Conservation (phyloP, 2,113 vertebrate genomes). For the Tretioscincus oriximinensis region DNA sequence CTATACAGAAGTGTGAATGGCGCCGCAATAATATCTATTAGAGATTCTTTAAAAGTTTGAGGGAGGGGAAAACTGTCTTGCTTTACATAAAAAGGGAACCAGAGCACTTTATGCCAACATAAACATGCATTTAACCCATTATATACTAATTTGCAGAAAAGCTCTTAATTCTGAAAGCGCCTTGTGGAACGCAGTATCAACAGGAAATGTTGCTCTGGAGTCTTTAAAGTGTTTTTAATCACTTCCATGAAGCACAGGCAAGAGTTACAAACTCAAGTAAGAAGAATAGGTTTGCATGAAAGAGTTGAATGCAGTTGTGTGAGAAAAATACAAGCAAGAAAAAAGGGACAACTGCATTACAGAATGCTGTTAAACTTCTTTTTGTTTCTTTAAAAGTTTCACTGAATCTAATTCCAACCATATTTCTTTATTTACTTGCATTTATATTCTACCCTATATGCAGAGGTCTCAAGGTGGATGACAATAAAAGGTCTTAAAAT, state of each 20-base stretch:
- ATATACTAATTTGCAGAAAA: conserved; percentile 78
- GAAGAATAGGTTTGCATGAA: conserved; percentile 60
- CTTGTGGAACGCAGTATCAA: conserved; percentile 37
- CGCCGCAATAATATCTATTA: conserved; percentile 76
- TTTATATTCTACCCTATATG: too few species aligned
- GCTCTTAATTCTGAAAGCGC: conserved; percentile 70
- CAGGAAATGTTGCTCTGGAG: conserved; percentile 76
- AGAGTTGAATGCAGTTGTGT: conserved; percentile 53
- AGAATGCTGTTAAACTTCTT: rapidly evolving
- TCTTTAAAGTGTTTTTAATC: conserved; percentile 75
- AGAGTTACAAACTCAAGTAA: conserved; percentile 61
- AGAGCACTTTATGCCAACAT: conserved; percentile 72
- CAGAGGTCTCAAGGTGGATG: too few species aligned
- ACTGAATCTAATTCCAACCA: background rate
- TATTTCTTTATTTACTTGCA: background rate
- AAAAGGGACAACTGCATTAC: background rate
- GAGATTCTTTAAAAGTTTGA: conserved; percentile 74
- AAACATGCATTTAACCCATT: conserved; percentile 82
- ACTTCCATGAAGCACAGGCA: conserved; percentile 71
- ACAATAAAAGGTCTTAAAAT: too few species aligned
- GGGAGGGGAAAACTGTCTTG: conserved; percentile 71
- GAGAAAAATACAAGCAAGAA: conserved; percentile 33
- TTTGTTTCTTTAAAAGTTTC: background rate
- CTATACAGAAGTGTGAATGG: conserved; percentile 71
- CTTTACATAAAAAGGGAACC: conserved; percentile 66